Base-by-base conservation (phyloP, 1,140 invertebrate species). In the Wiebesia pumilae region DNA sequence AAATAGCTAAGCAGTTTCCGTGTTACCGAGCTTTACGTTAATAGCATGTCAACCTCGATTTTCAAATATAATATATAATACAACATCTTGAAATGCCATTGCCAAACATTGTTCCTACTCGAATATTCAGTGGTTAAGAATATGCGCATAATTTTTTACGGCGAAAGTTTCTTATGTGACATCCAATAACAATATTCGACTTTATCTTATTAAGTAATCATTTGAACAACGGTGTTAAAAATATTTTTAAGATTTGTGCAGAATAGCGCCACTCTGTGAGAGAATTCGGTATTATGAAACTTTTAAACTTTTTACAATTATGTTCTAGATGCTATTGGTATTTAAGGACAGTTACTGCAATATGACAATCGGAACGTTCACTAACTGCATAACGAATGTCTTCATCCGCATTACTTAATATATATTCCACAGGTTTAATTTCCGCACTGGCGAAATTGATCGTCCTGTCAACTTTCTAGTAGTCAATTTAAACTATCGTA, bases 1-100 rank as follows among this genome's bases (percentile, higher is more conserved):
- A 67, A 38, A 30, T 47, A 30, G 40, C n/a, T n/a, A n/a, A n/a
- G n/a, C n/a, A n/a, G n/a, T 51, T 69, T 71, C 65, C 40, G 35
- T 4, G 21, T n/a, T 35, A 21, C 4, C 19, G 21, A 82, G 58
- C 1, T 82, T 82, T 67, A 71, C 81, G 62, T 6, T 69, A 47
- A 69, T 71, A n/a, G 16, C 40, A 51, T 82, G 30, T 69, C 71
- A 35, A 71, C 81, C 27, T 71, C 43, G 65, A 47, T 71, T 71
- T 43, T 82, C 80, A 1, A 9, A 40, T 33, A 6, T 33, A 12
- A 35, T 62, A 33, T 14, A 35, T 35, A 69, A 33, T 35, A 69
- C 24, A 9, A 27, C 0, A 9, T 65, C 3, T n/a, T 9, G 7
- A 65, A 65, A 65, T 30, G 4, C n/a, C 24, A n/a, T 65, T 12